Conservation (phyloP, 2,797 vertebrate species). For the Sandelia bainsii region DNA sequence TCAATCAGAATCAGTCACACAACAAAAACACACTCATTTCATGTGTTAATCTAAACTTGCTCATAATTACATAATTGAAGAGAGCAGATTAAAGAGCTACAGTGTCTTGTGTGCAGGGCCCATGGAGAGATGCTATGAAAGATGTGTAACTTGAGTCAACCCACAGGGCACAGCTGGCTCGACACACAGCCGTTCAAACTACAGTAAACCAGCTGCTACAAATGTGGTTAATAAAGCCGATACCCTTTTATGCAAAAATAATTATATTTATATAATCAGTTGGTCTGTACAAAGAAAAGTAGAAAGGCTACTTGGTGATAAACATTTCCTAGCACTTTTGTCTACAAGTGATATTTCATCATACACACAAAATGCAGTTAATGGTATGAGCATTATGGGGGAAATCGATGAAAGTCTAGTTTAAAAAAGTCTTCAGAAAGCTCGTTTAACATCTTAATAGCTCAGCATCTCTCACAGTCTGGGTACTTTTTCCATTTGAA, state of each 20-base stretch:
- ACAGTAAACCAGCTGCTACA: conserved; percentile 51
- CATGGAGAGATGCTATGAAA: conserved; percentile 38
- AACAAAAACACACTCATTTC: conserved; percentile 33
- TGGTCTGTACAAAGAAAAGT: background rate
- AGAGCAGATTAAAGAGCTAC: conserved; percentile 67
- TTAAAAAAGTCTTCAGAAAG: conserved; percentile 9
- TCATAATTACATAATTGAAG: conserved; percentile 73
- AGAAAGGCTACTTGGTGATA: background rate
- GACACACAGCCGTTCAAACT: conserved; percentile 33
- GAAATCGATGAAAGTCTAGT: conserved; percentile 4
- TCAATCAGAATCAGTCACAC: conserved; percentile 39
- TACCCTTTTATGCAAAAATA: conserved; percentile 2
- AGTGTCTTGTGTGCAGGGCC: conserved; percentile 32
- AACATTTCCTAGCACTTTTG: background rate
- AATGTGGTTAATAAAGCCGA: conserved; percentile 29
- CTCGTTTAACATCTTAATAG: background rate
- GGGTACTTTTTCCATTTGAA: background rate
- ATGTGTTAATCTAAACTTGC: conserved; percentile 54
- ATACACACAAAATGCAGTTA: conserved; percentile 1
- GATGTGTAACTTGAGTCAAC: conserved; percentile 70
- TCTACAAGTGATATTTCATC: background rate
- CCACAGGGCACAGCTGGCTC: conserved; percentile 63
- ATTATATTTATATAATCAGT: conserved; percentile 25
- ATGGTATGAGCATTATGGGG: background rate
- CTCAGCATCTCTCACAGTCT: background rate